phyloP scores from a whole-genome alignment of 2,888 invertebrate species.

The Lasioglossum calceatum region DNA sequence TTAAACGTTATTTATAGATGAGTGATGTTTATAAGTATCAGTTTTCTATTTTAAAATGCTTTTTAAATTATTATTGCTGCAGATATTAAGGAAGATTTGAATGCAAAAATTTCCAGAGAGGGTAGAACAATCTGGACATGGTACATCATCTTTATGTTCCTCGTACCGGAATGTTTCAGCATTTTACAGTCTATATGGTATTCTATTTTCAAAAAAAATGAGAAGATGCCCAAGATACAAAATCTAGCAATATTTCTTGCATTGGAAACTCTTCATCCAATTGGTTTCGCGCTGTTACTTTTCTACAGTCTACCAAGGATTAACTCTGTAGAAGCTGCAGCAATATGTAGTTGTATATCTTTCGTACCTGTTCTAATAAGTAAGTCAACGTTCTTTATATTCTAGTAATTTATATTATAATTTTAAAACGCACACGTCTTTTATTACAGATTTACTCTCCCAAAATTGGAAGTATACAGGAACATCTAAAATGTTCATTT shows the following conservation, averaged over 20 bases:
- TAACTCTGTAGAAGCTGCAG: constrained; percentile 92
- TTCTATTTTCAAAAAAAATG: constrained; percentile 89
- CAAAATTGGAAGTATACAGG: constrained; percentile 9
- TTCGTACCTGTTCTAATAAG: constrained; percentile 92
- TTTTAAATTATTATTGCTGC: not conserved
- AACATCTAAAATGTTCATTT: not conserved
- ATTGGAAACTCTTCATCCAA: constrained; percentile 92
- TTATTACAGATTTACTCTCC: constrained; percentile 53
- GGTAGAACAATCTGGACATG: constrained; percentile 92
- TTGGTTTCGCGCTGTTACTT: constrained; percentile 91
- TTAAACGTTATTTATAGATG: not conserved
- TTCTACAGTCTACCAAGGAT: constrained; percentile 92
- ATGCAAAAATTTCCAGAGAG: constrained; percentile 83
- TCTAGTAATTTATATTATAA: constrained; percentile 86
- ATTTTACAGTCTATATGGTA: constrained; percentile 90
- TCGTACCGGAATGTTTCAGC: constrained; percentile 91
- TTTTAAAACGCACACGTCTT: not conserved
- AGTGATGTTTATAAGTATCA: not conserved
- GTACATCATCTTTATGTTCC: constrained; percentile 91
- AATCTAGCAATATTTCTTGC: constrained; percentile 88
- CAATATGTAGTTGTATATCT: constrained; percentile 94
- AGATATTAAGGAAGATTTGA: constrained; percentile 16
- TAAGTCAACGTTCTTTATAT: constrained; percentile 89
- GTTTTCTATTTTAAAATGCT: not conserved
- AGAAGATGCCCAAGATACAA: constrained; percentile 85